Evolutionary conservation across 2,113 vertebrate genomes (phyloP), one percentile per base, ranked within the genome.

Genomic region (Gadus chalcogrammus): DNA sequence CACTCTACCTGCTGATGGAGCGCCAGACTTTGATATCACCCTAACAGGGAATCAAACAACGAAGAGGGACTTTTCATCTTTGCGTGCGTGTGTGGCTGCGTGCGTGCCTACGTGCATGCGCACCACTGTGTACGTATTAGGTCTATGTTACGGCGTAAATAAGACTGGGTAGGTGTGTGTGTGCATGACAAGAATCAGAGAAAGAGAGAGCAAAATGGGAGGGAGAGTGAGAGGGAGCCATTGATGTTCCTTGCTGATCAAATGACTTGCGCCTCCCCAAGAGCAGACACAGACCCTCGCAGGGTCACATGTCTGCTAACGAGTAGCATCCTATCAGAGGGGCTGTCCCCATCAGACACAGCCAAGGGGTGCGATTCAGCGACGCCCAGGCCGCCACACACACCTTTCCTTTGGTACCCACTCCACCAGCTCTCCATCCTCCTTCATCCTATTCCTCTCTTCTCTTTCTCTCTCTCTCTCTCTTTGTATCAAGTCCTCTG

Each of bases 1-100:
- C 83, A 82, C 83, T 79, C 82, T 20, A 79, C 80, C 82, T 78
- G 77, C 82, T 79, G 83, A 85, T 79, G 72, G 76, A 88, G 80
- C 67, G n/a, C 72, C 76, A 72, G 78, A 74, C 80, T 82, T 70
- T 86, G 73, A 83, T 82, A 82, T 79, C 61, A 20, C 52, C 80
- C 80, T 73, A 15, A 74, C 78, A 53, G 83, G 81, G 66, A 72
- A 69, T 42, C 72, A 63, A 28, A 3, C 65, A 61, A 64, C 65
- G 67, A 60, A 69, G 64, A 61, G 17, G 61, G 22, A 16, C 48
- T 24, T 52, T 24, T 48, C 48, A 18, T 24, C n/a, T 60, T 3
- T 61, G 28, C 35, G 67, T 61, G 17, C 20, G 18, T 35, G 20
- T 59, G 55, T 60, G 24, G 16, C 4, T 68, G 22, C 28, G 61